Base-by-base conservation (phyloP, 1,140 invertebrate species). In the Plectrocnemia conspersa region DNA sequence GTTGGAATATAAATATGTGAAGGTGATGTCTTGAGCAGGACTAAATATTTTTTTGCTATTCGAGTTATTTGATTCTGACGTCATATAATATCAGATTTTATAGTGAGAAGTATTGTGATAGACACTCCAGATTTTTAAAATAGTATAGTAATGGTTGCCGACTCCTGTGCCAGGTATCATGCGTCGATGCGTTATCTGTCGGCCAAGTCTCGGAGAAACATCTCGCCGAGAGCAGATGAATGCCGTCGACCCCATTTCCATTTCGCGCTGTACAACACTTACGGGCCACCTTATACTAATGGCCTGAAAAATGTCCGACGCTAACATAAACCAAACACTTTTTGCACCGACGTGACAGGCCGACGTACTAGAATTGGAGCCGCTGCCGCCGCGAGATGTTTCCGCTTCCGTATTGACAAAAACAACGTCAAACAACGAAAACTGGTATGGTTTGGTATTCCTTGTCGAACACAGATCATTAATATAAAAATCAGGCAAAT, bases 191-290 rank as follows among this genome's bases (percentile, higher is more conserved):
- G 35, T 38, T 38, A 38, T 38, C 35, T 38, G 35, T n/a, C 13
- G 35, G 35, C 35, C 18, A 32, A 13, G 25, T 44, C 41, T n/a
- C n/a, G 27, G 21, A n/a, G 41, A 44, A 44, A 44, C 47, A 33
- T 49, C 47, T 49, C 47, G 32, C 9, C 47, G 35, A 49, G 35
- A 19, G 16, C 49, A 40, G 49, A 52, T 52, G 35, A 52, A 52
- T 52, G 49, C 38, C 49, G 49, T 52, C 49, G 49, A 52, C 49
- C 49, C 49, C 49, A 52, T 52, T 52, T 52, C 21, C 24, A 41
- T 41, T 52, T 27, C 49, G 35, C 35, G 23, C 44, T 13, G 23
- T 23, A 29, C 44, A 47, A n/a, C n/a, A n/a, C n/a, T n/a, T n/a
- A n/a, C n/a, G n/a, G n/a, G n/a, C 44, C 10, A 25, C 23, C 25